Evolutionary conservation across 1,140 invertebrate genomes (phyloP).

Genomic region (Musca vetustissima): DNA sequence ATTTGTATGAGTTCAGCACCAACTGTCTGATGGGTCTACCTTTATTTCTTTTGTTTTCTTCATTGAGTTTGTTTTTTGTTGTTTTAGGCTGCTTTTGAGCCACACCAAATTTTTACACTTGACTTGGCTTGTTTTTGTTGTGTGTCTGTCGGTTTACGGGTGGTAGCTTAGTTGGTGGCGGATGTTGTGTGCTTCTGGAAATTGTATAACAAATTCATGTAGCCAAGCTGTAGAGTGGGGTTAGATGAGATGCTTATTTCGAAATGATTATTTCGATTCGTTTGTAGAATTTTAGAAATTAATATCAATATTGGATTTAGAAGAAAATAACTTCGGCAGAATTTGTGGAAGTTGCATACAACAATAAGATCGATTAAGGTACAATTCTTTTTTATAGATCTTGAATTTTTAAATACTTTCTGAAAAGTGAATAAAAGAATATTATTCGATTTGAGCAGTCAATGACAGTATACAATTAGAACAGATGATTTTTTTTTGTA

Average conservation of each 20-base stretch:
- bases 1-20: constrained; percentile 8
- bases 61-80: not conserved
- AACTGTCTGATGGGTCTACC: not conserved
- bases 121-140: constrained; percentile 12
- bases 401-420: too few species aligned
- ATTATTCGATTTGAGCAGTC: too few species aligned
- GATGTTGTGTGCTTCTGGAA: constrained; percentile 6
- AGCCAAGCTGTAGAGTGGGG: not conserved
- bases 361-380: too few species aligned
- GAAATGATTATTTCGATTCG: too few species aligned
- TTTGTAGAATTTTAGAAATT: too few species aligned
- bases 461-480: too few species aligned
- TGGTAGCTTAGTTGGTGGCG: not conserved
- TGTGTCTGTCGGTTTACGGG: not conserved
- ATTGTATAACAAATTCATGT: constrained; percentile 6
- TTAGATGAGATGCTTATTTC: constrained; percentile 11
- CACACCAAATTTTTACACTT: constrained; percentile 24
- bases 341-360: too few species aligned
- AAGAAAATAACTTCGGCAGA: too few species aligned
- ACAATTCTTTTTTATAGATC: too few species aligned
- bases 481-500: too few species aligned
- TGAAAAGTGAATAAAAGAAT: too few species aligned
- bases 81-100: not conserved
- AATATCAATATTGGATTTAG: too few species aligned
- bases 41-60: not conserved